A percentile compares a stretch with the other conserved stretches of the same genome.
Conservation (phyloP, 1,140 invertebrate genomes). For the Popillia japonica region DNA sequence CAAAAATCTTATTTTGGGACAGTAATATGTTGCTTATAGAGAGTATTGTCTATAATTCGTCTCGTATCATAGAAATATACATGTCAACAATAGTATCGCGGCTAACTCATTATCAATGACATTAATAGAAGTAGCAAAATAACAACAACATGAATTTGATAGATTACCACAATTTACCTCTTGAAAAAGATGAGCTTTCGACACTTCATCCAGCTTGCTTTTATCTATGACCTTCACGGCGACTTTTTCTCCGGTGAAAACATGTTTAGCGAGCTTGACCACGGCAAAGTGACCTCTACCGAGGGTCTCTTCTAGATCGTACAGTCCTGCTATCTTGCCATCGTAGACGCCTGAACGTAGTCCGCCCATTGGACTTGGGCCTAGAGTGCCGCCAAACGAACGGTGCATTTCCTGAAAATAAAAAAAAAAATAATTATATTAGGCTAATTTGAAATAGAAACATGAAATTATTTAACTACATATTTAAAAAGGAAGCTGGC, state of each 20-base stretch:
- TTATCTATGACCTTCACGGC: constrained; percentile 98
- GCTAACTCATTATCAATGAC: no score
- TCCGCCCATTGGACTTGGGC: constrained; percentile 40
- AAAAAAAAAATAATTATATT: no score
- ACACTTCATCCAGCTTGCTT: constrained; percentile 94
- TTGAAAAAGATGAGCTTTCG: constrained; percentile 96
- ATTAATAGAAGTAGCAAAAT: not conserved
- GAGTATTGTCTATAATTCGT: no score
- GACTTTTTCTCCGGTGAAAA: constrained; percentile 99
- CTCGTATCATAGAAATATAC: no score
- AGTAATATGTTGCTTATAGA: no score
- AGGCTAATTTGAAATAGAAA: no score
- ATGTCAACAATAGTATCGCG: no score
- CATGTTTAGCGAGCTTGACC: constrained; percentile 97
- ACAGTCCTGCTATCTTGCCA: constrained; percentile 95
- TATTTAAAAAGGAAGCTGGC: no score
- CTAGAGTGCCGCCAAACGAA: constrained; percentile 39
- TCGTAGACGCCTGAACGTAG: constrained; percentile 67
- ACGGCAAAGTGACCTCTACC: constrained; percentile 98
- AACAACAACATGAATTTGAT: no score
- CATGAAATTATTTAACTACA: no score
- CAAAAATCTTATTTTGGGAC: no score
- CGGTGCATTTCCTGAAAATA: constrained; percentile 40
- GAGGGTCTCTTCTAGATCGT: constrained; percentile 94
- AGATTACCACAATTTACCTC: no score